Evolutionary conservation across 2,113 vertebrate genomes (phyloP), one percentile per base, ranked within the genome.

Genomic region (Odocoileus virginianus): DNA sequence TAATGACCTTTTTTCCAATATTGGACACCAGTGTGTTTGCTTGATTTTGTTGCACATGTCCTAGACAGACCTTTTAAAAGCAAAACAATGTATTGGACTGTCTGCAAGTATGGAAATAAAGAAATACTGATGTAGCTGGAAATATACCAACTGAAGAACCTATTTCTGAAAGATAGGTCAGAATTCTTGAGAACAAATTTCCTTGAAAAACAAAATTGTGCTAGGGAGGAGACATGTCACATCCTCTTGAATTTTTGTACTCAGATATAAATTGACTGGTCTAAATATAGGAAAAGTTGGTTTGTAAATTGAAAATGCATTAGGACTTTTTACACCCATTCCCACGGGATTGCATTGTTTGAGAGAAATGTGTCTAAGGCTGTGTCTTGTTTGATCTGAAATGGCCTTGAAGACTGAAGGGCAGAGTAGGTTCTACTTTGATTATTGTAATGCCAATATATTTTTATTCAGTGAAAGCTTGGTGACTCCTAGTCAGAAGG

Each of bases 41-140:
- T 94, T 92, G 25, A 87, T 92, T 97, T 97, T 94, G 36, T 45
- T 84, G 19, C 25, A 78, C 79, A 30, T 3, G 47, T 47, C 64
- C 55, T 58, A 96, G 54, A 55, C 23, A 96, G 67, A 50, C 30
- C 21, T 17, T 86, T 94, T 90, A 82, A 54, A 96, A 87, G 45
- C 7, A 92, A 96, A 95, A 79, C 11, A 25, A 71, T 11, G 13
- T 19, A 87, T 92, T 64, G 91, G 79, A 67, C n/a, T 97, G 43
- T 95, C 93, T 81, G 40, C 21, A 97, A 76, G 55, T 92, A 89
- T 88, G 54, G 71, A 98, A 92, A 97, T 94, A 95, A 92, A 84
- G 50, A 97, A 95, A 87, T n/a, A 90, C 67, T 83, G 89, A 67
- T 55, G 71, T 83, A 30, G 19, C 28, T 97, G 33, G 27, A 89